Evolutionary conservation across 2,797 vertebrate species (phyloP), one percentile per base, ranked within the genome.

Genomic region (Chrysocyon brachyurus): DNA sequence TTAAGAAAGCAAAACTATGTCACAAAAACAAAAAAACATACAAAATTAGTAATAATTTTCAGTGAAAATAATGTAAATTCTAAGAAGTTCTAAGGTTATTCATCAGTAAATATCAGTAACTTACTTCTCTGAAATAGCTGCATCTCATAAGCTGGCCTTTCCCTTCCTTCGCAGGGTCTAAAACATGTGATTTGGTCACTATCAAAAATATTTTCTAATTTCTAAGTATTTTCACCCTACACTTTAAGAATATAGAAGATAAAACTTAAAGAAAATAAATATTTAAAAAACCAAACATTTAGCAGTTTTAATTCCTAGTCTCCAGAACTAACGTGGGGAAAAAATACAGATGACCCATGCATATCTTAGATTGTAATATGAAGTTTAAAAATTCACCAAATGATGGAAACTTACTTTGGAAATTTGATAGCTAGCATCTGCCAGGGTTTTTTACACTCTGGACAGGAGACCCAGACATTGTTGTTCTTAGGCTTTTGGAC

Each of bases 1-100:
- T 91, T 87, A 91, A 40, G 33, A 85, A 91, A 96, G 9, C 11
- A 88, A 78, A 93, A 36, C 12, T 59, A 31, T 36, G 40, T 59
- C 0, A 82, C 87, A 93, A 93, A 81, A 85, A 68, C 28, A 56
- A 66, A 73, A 90, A 61, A 52, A 26, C 79, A 54, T n/a, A 73
- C 15, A 93, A 93, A 61, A 19, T 36, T 66, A 91, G 22, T 8
- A 63, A 66, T 56, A 72, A 73, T 75, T 54, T 84, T 95, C 49
- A 88, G 12, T 88, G 49, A 79, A 77, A 88, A 72, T 36, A 26
- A 87, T 31, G 24, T 9, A 66, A 79, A 73, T 15, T 85, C 33
- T 5, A 85, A 88, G 28, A 54, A 31, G 6, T 75, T 61, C 31
- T 85, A 59, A 59, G n/a, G 22, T 81, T 61, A 68, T 77, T 52